Evolutionary conservation across 2,797 vertebrate species (phyloP).

Genomic region (Rhabdophis nuchalis): DNA sequence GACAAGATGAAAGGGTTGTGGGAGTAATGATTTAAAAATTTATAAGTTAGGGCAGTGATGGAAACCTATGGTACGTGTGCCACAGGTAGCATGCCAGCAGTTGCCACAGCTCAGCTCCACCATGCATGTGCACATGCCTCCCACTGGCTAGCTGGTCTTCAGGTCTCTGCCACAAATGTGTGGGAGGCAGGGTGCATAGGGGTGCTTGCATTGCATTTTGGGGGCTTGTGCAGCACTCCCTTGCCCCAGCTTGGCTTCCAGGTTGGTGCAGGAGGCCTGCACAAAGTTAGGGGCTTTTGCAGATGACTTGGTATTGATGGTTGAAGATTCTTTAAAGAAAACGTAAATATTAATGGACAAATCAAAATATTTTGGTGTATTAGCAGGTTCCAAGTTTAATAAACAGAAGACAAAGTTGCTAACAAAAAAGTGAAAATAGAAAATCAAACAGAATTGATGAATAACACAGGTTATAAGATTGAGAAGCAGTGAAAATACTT

Average conservation of each 20-base stretch:
- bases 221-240: too few species aligned
- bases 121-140: too few species aligned
- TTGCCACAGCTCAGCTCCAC: too few species aligned
- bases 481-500: neutral
- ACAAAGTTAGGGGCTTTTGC: neutral
- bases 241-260: too few species aligned
- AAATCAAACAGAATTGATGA: neutral
- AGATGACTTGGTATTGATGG: neutral
- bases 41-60: neutral
- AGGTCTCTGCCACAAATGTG: too few species aligned
- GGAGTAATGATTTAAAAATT: neutral
- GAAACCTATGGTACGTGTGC: too few species aligned
- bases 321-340: neutral
- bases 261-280: too few species aligned
- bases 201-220: too few species aligned
- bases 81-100: too few species aligned
- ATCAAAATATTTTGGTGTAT: neutral
- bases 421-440: neutral
- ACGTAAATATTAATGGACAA: neutral
- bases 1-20: neutral
- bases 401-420: neutral
- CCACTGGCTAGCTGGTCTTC: too few species aligned
- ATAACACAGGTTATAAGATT: neutral
- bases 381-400: neutral
- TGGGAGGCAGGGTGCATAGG: too few species aligned